These are phyloP conservation scores for Diogma glabrata DNA, from an alignment of 2,888 invertebrate species.

Conservation along the genomic window DNA sequence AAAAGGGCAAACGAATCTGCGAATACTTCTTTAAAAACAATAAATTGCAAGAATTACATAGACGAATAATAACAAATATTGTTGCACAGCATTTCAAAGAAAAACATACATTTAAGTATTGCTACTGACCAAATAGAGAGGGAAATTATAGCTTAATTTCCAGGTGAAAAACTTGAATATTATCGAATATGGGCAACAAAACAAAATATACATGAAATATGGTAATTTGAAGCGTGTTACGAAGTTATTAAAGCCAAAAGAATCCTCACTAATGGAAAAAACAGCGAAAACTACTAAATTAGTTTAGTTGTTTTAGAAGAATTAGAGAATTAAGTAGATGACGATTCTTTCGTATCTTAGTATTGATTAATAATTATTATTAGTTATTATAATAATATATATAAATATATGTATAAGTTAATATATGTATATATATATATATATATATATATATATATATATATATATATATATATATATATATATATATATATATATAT, in stretches of 20 bases:
- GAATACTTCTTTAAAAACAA: constrained; percentile 18
- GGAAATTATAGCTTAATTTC: constrained; percentile 16
- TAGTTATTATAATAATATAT: no score
- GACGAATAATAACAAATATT: constrained; percentile 17
- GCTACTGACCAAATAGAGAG: constrained; percentile 18
- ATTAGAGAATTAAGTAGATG: no score
- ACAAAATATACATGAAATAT: constrained; percentile 7
- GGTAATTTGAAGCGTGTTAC: not conserved
- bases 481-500: no score
- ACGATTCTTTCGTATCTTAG: no score
- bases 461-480: no score
- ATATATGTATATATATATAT: no score
- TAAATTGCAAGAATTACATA: constrained; percentile 20
- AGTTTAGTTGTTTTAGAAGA: not conserved
- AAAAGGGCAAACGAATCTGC: constrained; percentile 16
- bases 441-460: no score
- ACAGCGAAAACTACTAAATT: not conserved
- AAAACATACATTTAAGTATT: constrained; percentile 17
- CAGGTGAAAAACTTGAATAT: not conserved
- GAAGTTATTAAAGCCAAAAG: not conserved
- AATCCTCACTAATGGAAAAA: not conserved
- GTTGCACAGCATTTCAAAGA: constrained; percentile 19
- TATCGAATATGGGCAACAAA: not conserved
- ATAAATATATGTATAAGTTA: no score
- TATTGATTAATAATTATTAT: no score